Evolutionary conservation across 2,797 vertebrate species (phyloP).

Genomic region (Diplodus sargus): DNA sequence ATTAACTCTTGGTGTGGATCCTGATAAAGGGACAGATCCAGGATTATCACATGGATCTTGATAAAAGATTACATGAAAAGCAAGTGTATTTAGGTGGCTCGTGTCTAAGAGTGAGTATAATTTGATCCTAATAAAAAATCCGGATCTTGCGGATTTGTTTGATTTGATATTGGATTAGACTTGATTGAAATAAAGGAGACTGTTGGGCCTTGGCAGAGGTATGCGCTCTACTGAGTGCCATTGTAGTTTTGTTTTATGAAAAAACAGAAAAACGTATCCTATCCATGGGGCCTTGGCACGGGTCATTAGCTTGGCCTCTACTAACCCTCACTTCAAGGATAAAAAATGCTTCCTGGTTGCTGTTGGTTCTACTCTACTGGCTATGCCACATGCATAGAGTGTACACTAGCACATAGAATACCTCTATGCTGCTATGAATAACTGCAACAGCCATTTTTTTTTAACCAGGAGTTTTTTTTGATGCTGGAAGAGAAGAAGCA

Average conservation of each 20-base stretch:
- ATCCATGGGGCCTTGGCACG: background rate
- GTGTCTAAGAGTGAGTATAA: too few species aligned
- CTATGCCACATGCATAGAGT: background rate
- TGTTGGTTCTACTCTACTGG: background rate
- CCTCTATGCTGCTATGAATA: background rate
- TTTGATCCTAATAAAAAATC: too few species aligned
- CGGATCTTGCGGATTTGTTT: too few species aligned
- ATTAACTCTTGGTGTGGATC: too few species aligned
- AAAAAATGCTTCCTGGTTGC: background rate
- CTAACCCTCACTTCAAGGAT: background rate
- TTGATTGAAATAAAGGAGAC: too few species aligned
- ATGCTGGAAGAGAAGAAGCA: background rate
- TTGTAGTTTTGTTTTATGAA: background rate
- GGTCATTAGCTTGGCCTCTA: background rate
- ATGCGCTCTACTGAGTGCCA: too few species aligned
- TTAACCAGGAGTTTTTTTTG: background rate
- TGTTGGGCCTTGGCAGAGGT: too few species aligned
- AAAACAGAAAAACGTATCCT: background rate
- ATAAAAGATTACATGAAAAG: too few species aligned
- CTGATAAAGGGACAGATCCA: too few species aligned
- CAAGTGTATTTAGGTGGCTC: too few species aligned
- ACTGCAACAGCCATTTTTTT: background rate
- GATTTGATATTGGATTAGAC: too few species aligned
- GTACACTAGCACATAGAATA: background rate
- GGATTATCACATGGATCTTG: too few species aligned